Evolutionary conservation across 2,797 vertebrate genomes (phyloP), one percentile per base, ranked within the genome.

Genomic region (Cuniculus paca): DNA sequence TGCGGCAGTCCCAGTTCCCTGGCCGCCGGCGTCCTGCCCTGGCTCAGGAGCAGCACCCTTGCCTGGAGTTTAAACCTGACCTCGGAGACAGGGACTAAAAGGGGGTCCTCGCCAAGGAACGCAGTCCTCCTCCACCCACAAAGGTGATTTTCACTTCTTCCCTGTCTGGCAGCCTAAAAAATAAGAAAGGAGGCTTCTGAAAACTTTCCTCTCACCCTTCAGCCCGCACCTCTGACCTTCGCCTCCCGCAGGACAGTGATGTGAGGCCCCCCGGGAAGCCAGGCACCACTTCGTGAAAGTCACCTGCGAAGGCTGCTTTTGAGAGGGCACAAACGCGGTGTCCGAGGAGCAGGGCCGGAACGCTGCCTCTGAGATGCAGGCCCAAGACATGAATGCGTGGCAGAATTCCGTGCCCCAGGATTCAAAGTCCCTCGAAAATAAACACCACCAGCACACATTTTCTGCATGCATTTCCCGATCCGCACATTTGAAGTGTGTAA

Each of bases 231-330:
- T 31, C 72, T 90, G 13, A 75, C 26, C 5, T 0, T 9, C 45
- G 45, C 45, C 45, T 54, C 52, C 16, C 19, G 16, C 5, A 17
- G 4, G 17, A 54, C 17, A 19, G 52, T 17, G 52, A 54, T 4
- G 82, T 79, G 91, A 87, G 0, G 0, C 19, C 56, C 92, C 88
- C 94, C 42, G 85, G 90, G 96, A 95, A 63, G 90, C 87, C 42
- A 95, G 14, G 77, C 9, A 3, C 86, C 94, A 88, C 88, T 95
- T 97, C 91, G 83, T 54, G 84, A 95, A 93, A 50, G 22, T 95
- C 70, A 34, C 34, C 45, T 36, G n/a, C 54, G 74, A 90, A 94
- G 87, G 84, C 86, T 48, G 70, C 58, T 50, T 34, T 58, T 63
- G 87, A 61, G n/a, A 70, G 34, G 82, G 75, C 22, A 0, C 24